phyloP scores from a whole-genome alignment of 1,140 invertebrate species.

The Melitaea cinxia region DNA sequence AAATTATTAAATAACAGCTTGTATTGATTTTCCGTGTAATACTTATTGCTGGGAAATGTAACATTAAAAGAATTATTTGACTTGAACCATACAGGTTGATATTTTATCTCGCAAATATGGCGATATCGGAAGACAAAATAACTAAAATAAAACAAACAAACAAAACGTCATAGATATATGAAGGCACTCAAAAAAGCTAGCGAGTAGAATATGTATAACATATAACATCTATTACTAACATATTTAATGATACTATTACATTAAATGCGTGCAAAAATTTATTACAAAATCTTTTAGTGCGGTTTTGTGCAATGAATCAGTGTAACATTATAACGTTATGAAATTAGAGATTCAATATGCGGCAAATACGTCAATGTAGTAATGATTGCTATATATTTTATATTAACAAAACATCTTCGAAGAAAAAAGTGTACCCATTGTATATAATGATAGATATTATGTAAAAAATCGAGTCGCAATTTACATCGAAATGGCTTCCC shows the following conservation, averaged over 20 bases:
- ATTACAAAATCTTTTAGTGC: background rate
- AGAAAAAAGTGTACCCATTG: slow-evolving; percentile 13
- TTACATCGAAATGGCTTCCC: slow-evolving; percentile 9
- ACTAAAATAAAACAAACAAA: too few relatives aligned
- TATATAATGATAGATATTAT: slow-evolving; percentile 26
- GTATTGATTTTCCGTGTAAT: too few relatives aligned
- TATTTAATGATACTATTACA: slow-evolving; percentile 3
- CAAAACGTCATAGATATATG: too few relatives aligned
- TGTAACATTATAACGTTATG: background rate
- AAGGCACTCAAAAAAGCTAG: too few relatives aligned
- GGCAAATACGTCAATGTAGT: background rate
- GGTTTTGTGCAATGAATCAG: slow-evolving; percentile 10
- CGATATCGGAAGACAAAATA: too few relatives aligned
- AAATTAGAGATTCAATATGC: slow-evolving; percentile 14
- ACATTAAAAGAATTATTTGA: too few relatives aligned
- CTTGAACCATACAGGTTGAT: too few relatives aligned
- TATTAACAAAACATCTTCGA: slow-evolving; percentile 17
- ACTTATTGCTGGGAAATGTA: too few relatives aligned
- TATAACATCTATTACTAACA: too few relatives aligned
- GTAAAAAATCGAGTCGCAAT: slow-evolving; percentile 21
- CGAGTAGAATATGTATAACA: too few relatives aligned
- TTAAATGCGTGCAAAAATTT: background rate
- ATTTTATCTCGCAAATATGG: too few relatives aligned
- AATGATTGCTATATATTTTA: slow-evolving; percentile 6
- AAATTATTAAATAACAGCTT: too few relatives aligned